A percentile compares a stretch with the other conserved stretches of the same genome.
Evolutionary conservation across 2,797 vertebrate species (phyloP).

Genomic region (Phaenicophaeus curvirostris): DNA sequence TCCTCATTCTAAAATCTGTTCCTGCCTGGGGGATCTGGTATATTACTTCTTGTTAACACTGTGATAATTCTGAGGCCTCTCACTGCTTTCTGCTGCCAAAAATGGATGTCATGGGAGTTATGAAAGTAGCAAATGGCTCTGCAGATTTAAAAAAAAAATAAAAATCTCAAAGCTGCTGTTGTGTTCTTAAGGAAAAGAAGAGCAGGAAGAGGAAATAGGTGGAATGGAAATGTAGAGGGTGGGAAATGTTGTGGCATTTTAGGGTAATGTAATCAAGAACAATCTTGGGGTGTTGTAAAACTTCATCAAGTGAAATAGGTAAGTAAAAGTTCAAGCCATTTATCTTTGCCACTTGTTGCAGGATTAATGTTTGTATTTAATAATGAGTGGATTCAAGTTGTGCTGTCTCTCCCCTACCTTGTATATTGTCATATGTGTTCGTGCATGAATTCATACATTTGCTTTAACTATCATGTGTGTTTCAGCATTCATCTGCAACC

Average conservation of each 20-base stretch:
- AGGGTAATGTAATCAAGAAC: not conserved
- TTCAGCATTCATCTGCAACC: constrained; percentile 94
- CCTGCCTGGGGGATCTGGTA: not conserved
- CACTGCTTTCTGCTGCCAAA: not conserved
- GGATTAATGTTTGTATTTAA: not conserved
- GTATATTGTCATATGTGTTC: not conserved
- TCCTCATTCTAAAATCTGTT: not conserved
- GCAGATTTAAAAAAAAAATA: not conserved
- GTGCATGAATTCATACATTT: not conserved
- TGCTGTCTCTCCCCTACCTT: not conserved
- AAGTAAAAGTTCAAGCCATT: not conserved
- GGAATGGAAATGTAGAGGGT: not conserved
- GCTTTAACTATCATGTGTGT: constrained; percentile 29
- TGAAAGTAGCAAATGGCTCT: not conserved
- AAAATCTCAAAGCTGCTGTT: not conserved
- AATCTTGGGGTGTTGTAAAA: not conserved
- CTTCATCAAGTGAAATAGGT: not conserved
- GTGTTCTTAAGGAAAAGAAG: not conserved
- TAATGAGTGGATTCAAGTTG: not conserved
- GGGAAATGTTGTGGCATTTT: not conserved
- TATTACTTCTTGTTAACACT: not conserved
- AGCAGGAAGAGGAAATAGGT: not conserved
- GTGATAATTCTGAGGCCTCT: not conserved
- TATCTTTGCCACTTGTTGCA: not conserved
- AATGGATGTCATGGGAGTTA: not conserved